Evolutionary conservation across 53 echinoderm and acorn worm species (phyloP), one percentile per base, ranked within the genome.

Genomic region (Patiria pectinifera): DNA sequence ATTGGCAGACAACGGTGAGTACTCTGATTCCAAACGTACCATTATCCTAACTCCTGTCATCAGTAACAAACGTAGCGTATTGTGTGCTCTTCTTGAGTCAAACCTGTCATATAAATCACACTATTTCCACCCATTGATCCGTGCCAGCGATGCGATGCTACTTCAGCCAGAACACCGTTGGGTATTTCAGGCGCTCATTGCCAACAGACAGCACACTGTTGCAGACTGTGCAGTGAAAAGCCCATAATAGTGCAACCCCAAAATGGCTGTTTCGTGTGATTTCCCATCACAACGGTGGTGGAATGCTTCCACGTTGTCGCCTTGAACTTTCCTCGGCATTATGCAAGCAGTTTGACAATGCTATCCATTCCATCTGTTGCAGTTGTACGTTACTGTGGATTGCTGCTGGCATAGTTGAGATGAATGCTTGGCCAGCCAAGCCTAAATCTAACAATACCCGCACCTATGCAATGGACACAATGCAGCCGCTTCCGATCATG

Each of bases 301-400:
- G 19, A 48, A 1, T 47, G 21, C 80, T 46, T 6, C 46, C 48
- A 49, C 46, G 19, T 80, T 78, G 15, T 70, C 63, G 85, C 85
- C 85, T 85, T 85, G 85, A 85, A 85, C 85, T 85, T 85, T 69
- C 21, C 46, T 21, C 35, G 3, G 66, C 85, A 85, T 45, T 85
- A 48, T 70, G 70, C 21, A 46, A 9, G 45, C 15, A 10, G 24
- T 16, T 59, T 53, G 11, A 53, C 85, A 85, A 62, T 69, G 70
- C 66, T 69, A 70, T 45, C 69, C 85, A 7, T 84, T 84, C 84
- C 84, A 69, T 85, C 85, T 85, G 85, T 85, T 85, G 85, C 35
- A 45, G 85, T 47, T 12, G 24, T 18, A 4, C 4, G 15, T 8
- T 1, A 53, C 53, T 8, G 8, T 66, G 66, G 13, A 66, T 11